Evolutionary conservation across 2,113 vertebrate genomes (phyloP).

Genomic region (rabbit (Oryctolagus cuniculus)): mOryCun1.1 NC_091433.1:130582001-130582500

Average conservation of each 20-base stretch:
- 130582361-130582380: no score
- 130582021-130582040: neutral
- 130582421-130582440: no score
- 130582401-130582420: no score
- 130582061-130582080: conserved; percentile 24
- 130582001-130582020: neutral
- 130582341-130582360: no score
- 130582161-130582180: neutral
- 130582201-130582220: conserved; percentile 43
- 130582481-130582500: no score
- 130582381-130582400: no score
- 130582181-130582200: neutral
- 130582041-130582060: conserved; percentile 23
- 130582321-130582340: conserved; percentile 17
- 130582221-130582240: neutral
- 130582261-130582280: neutral
- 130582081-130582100: conserved; percentile 40
- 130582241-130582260: neutral
- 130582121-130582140: neutral
- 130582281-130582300: neutral
- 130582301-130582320: neutral
- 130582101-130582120: neutral
- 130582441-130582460: no score
- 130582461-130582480: no score
- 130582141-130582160: neutral